Conservation (phyloP, 2,888 invertebrate genomes). For the Pseudoips prasinana region DNA sequence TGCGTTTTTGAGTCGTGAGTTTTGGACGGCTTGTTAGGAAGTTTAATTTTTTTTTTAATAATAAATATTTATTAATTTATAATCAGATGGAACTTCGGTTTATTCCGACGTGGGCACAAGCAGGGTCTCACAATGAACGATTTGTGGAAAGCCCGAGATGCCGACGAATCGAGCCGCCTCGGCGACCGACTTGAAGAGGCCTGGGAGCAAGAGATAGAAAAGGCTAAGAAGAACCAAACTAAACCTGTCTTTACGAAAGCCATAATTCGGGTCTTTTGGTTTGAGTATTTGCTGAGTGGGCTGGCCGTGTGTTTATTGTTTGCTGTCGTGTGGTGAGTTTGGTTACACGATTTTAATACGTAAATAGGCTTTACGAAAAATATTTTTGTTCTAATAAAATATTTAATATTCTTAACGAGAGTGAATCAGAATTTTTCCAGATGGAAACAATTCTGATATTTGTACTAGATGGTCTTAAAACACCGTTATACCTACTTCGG, state of each 20-base stretch:
- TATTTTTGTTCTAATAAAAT: too few species aligned
- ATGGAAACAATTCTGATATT: too few species aligned
- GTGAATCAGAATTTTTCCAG: too few species aligned
- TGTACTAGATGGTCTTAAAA: too few species aligned
- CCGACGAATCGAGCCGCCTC: slow-evolving; percentile 79
- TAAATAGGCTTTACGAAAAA: too few species aligned
- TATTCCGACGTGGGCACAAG: slow-evolving; percentile 78
- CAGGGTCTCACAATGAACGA: slow-evolving; percentile 81
- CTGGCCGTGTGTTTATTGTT: slow-evolving; percentile 45
- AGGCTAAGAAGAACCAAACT: slow-evolving; percentile 50
- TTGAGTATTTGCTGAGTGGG: slow-evolving; percentile 73
- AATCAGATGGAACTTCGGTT: slow-evolving; percentile 45
- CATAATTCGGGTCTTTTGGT: slow-evolving; percentile 74
- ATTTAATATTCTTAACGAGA: too few species aligned
- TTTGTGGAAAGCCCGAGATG: slow-evolving; percentile 77
- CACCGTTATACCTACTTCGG: too few species aligned
- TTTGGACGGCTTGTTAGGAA: too few species aligned
- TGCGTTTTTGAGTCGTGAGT: too few species aligned
- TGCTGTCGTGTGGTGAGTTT: slow-evolving; percentile 12
- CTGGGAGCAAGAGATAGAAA: slow-evolving; percentile 75
- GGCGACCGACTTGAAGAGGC: slow-evolving; percentile 81
- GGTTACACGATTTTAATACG: too few species aligned
- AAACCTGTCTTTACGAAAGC: slow-evolving; percentile 76
- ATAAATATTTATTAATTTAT: too few species aligned
- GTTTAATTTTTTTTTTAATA: too few species aligned